Base-by-base conservation (phyloP, 2,113 vertebrate genomes). In the Hirundichthys speculiger region DNA sequence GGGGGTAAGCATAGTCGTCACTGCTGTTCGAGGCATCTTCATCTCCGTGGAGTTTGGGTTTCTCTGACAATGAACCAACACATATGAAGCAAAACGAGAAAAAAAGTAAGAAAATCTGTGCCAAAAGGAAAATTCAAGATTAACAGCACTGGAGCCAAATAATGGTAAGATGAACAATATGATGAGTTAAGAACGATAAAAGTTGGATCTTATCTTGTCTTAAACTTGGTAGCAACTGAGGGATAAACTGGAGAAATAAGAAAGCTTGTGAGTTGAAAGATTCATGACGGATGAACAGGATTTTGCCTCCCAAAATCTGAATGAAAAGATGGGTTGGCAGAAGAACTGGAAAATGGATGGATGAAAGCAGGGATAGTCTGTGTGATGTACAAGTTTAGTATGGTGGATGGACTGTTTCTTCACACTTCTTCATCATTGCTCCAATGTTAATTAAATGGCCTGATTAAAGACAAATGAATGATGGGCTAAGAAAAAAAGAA, bases 1-100 rank as follows among this genome's bases (percentile, higher is more conserved):
- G 83, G 60, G 74, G 84, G 42, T 75, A 69, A 22, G 82, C 55
- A 5, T 89, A 88, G 65, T 86, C 76, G 1, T 81, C 75, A 4
- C 45, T 76, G 61, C 52, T 61, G 0, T 10, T 1, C 13, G 68
- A 71, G n/a, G 41, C 13, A 14, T 15, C 39, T 1, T 51, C 51
- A 15, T 46, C 39, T 8, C 9, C 9, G 0, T 0, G 38, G 10
- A 20, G 22, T 40, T 62, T 63, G 13, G 25, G n/a, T 47, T 40
- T 59, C 19, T 77, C 77, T 83, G 61, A 59, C 46, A 80, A 66
- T 12, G 21, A 51, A 56, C 12, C 61, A 56, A 24, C 50, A 62
- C 13, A 62, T 27, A 14, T 21, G 30, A 34, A 13, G 59, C 2
- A 20, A 50, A 74, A 5, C 20, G 72, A 48, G 49, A 65, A 8